Evolutionary conservation across 2,888 invertebrate species (phyloP), one percentile per base, ranked within the genome.

Genomic region (Phyto melanocephala): DNA sequence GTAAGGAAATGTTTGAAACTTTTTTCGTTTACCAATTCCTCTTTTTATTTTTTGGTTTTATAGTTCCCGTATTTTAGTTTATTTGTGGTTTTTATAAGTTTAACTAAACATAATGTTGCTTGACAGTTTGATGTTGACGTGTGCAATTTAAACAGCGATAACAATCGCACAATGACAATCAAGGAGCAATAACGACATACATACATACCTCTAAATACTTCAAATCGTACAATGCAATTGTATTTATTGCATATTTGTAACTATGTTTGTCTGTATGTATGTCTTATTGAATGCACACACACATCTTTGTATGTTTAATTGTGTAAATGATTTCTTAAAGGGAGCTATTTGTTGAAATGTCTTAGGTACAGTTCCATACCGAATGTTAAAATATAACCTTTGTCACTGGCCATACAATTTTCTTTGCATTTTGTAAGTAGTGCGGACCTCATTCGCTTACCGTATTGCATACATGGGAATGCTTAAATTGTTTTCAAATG

Each of bases 141-240:
- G 86, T 85, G 85, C 86, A 86, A 86, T 86, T 86, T 86, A 86
- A 86, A 85, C 86, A 77, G 84, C 85, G 86, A 86, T 86, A 86
- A 86, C 85, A 86, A 86, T 86, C 86, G 85, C 67, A 74, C 56
- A 83, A 81, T 83, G 84, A 84, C 82, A 86, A 80, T 70, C 78
- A 83, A 84, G 85, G 85, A 85, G 83, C 85, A 85, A 83, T 85
- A 85, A 84, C 75, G 79, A 71, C 70, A 75, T 79, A 74, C 79
- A 52, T 35, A 71, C 70, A 75, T 79, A 74, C 79, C 60, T 35
- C 24, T 52, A 28, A 3, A 28, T 79, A 74, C 72, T 52, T 42
- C 24, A 45, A 40, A 13, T 56, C 63, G 11, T 75, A 50, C 37
- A 37, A 60, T 80, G 60, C 67, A 80, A 80, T 74, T 79, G 79